These are phyloP conservation scores for Fregata magnificens DNA, from an alignment of 2,113 vertebrate genomes.

Conservation along the genomic window DNA sequence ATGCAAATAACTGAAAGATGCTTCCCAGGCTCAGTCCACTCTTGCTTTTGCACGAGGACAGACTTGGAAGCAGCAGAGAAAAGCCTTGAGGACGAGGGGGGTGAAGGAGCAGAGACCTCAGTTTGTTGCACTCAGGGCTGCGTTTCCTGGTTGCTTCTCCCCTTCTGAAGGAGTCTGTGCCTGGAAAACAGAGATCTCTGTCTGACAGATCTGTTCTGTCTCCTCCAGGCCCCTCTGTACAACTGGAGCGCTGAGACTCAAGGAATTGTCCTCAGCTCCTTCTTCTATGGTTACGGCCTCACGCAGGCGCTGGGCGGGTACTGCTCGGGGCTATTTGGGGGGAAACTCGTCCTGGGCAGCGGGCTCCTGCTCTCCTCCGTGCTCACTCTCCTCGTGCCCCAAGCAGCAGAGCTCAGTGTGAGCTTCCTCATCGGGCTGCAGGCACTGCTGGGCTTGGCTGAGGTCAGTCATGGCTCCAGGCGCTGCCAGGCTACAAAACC, in stretches of 20 bases:
- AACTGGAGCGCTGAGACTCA: conserved; percentile 68
- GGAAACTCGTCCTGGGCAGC: conserved; percentile 64
- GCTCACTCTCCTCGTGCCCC: conserved; percentile 80
- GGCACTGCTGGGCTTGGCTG: conserved; percentile 73
- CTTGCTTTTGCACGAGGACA: background rate
- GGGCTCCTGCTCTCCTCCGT: conserved; percentile 72
- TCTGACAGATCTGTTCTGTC: background rate
- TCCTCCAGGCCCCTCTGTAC: conserved; percentile 65
- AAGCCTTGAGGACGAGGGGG: background rate
- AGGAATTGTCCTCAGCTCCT: conserved; percentile 73
- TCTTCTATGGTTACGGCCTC: conserved; percentile 77
- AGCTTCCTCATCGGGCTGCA: conserved; percentile 74
- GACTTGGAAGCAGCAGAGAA: background rate
- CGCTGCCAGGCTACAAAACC: no score
- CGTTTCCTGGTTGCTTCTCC: background rate
- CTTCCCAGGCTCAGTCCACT: background rate
- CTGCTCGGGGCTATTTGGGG: conserved; percentile 70
- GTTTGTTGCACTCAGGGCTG: background rate
- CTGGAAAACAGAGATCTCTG: background rate
- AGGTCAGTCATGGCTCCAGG: conserved; percentile 43
- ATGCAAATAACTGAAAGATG: background rate
- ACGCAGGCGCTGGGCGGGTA: conserved; percentile 77
- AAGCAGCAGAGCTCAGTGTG: conserved; percentile 73
- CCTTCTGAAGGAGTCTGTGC: background rate
- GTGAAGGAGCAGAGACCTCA: background rate